phyloP scores from a whole-genome alignment of 2,113 vertebrate genomes.

The Tetrao urogallus region DNA sequence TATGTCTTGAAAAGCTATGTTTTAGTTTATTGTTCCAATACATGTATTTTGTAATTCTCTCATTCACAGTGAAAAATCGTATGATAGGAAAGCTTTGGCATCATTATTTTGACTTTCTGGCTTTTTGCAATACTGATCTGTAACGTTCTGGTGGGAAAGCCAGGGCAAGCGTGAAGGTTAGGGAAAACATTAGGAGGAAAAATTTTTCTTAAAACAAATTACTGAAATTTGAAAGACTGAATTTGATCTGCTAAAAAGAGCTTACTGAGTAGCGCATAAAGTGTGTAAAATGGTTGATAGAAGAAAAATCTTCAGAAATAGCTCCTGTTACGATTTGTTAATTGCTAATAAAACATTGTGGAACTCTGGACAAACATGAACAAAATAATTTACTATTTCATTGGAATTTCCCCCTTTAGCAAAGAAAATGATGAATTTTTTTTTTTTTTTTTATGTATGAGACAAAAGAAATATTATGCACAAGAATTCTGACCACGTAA shows the following conservation, averaged over 20 bases:
- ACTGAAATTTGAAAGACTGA: background rate
- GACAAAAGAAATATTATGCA: background rate
- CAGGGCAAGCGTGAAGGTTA: background rate
- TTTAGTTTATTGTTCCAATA: background rate
- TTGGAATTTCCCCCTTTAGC: background rate
- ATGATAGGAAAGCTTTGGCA: accelerated
- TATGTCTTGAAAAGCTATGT: background rate
- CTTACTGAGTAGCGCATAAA: background rate
- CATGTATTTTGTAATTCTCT: accelerated
- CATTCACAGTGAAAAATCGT: background rate
- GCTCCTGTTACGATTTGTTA: background rate
- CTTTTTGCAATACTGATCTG: background rate
- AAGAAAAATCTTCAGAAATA: background rate
- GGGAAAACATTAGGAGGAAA: background rate
- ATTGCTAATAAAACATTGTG: background rate
- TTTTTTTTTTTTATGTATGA: background rate
- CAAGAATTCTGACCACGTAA: background rate
- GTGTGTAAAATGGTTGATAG: background rate
- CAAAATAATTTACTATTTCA: background rate
- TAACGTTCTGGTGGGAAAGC: background rate
- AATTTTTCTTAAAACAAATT: background rate
- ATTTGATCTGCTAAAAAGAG: background rate
- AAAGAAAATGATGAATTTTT: background rate
- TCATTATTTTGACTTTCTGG: background rate
- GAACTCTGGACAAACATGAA: background rate